These are phyloP conservation scores for Cheilinus undulatus DNA, from an alignment of 2,113 vertebrate genomes.

Conservation along the genomic window DNA sequence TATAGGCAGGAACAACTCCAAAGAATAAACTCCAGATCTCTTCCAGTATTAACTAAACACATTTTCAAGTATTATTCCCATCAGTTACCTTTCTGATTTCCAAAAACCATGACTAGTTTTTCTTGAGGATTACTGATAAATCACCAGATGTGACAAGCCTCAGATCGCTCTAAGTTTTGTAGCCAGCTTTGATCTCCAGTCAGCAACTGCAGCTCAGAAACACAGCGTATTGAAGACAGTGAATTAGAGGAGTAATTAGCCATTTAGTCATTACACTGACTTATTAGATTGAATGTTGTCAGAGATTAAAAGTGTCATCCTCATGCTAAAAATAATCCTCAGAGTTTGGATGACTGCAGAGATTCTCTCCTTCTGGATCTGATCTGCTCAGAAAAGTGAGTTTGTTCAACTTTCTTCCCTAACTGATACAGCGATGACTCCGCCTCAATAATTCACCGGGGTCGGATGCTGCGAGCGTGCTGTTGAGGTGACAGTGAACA, in stretches of 20 bases:
- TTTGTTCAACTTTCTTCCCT: constrained; percentile 21
- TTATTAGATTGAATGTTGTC: constrained; percentile 61
- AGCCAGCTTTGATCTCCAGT: constrained; percentile 15
- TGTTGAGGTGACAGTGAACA: constrained; percentile 75
- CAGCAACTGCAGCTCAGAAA: constrained; percentile 1
- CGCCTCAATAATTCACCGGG: constrained; percentile 16
- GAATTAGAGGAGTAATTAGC: constrained; percentile 64
- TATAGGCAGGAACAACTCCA: no score
- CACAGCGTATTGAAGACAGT: constrained; percentile 29
- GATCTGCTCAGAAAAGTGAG: constrained; percentile 27
- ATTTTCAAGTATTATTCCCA: no score
- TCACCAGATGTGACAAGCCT: no score
- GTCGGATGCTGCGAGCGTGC: constrained; percentile 19
- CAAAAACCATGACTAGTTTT: no score
- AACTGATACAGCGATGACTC: constrained; percentile 21
- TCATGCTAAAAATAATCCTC: constrained; percentile 54
- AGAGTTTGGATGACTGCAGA: constrained; percentile 19
- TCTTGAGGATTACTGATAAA: no score
- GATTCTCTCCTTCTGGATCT: constrained; percentile 13
- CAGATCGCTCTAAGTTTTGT: no score
- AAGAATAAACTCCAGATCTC: no score
- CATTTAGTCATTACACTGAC: constrained; percentile 54
- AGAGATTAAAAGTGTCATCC: constrained; percentile 47
- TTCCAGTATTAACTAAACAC: no score
- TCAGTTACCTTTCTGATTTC: no score